These are phyloP conservation scores for Sparus aurata DNA, from an alignment of 2,797 vertebrate genomes.

Conservation along the genomic window DNA sequence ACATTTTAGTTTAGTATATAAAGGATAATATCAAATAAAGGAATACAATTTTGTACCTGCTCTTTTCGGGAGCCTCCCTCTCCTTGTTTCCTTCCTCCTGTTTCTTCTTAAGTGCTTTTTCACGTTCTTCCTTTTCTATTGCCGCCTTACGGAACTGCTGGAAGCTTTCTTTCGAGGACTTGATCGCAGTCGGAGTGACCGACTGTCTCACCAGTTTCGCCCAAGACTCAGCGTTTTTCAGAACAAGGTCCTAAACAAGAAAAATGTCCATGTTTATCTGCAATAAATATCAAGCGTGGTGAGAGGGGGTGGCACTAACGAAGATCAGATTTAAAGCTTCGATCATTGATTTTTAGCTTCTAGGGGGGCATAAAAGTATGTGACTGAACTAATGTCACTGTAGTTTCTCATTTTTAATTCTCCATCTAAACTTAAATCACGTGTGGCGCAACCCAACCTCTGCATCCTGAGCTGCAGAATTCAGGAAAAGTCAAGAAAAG, in stretches of 20 bases:
- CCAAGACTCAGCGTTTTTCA: constrained; percentile 91
- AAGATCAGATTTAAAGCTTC: background rate
- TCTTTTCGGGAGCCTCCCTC: constrained; percentile 70
- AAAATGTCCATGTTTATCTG: background rate
- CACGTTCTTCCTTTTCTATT: constrained; percentile 88
- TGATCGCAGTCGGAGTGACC: constrained; percentile 78
- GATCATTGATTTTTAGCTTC: background rate
- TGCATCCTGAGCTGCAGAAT: background rate
- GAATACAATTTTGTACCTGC: constrained; percentile 77
- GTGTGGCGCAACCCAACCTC: background rate
- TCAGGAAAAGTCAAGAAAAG: background rate
- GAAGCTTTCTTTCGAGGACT: constrained; percentile 91
- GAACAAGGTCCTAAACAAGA: constrained; percentile 85
- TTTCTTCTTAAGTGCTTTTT: constrained; percentile 82
- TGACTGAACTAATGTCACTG: too few species aligned
- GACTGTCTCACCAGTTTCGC: constrained; percentile 86
- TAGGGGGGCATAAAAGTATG: too few species aligned
- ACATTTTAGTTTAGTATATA: background rate
- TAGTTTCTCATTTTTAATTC: too few species aligned
- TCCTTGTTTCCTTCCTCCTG: constrained; percentile 70
- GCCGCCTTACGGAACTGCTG: constrained; percentile 90
- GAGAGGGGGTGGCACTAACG: background rate
- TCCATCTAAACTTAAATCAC: background rate
- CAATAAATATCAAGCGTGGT: background rate
- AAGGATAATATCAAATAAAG: background rate